Evolutionary conservation across 2,888 invertebrate genomes (phyloP).

Genomic region (Euphydryas editha): DNA sequence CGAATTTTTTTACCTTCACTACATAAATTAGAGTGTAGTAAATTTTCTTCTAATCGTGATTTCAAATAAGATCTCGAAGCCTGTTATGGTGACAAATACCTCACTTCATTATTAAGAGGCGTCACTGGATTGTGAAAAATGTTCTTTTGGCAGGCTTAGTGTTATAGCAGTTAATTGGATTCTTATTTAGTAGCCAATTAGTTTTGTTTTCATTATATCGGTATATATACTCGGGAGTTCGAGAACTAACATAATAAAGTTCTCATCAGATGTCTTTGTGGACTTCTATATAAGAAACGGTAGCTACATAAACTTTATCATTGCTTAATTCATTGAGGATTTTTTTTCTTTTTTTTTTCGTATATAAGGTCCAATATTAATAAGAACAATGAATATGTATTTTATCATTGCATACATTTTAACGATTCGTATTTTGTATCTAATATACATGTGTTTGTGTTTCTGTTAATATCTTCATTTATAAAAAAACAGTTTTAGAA

Average conservation of each 20-base stretch:
- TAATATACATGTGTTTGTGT: no score
- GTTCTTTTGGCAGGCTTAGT: conserved; percentile 48
- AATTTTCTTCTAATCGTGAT: conserved; percentile 75
- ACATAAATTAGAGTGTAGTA: conserved; percentile 50
- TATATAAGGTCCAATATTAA: no score
- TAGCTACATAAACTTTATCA: neutral
- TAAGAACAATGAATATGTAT: neutral
- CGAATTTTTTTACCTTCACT: conserved; percentile 9
- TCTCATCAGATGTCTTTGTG: neutral
- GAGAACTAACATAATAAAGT: neutral
- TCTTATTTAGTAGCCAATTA: conserved; percentile 21
- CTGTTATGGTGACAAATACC: conserved; percentile 74
- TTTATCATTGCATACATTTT: neutral
- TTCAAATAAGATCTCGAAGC: conserved; percentile 67
- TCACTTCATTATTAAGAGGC: conserved; percentile 71
- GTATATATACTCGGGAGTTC: neutral
- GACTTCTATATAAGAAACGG: neutral
- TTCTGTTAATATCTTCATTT: no score
- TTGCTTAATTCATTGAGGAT: neutral
- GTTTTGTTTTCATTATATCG: conserved; percentile 7
- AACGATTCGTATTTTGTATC: no score
- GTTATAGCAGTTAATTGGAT: conserved; percentile 25
- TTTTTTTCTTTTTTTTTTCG: neutral
- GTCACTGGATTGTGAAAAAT: conserved; percentile 71
- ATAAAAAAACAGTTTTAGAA: neutral